phyloP scores from a whole-genome alignment of 1,140 invertebrate genomes.

The Drosophila pandora region DNA sequence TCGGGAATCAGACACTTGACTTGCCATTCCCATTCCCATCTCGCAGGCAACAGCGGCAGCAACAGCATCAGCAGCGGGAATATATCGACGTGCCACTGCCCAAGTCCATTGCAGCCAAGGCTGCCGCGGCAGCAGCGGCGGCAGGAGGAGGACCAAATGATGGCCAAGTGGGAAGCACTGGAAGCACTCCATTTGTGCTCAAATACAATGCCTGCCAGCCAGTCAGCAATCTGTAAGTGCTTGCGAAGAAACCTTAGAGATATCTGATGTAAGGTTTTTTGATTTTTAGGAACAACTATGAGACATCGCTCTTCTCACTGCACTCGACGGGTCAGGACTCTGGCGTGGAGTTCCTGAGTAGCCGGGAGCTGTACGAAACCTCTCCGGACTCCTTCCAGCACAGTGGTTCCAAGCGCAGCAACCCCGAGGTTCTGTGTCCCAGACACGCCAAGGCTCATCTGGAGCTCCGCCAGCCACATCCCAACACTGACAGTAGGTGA shows the following conservation, averaged over 20 bases:
- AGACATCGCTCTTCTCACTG: conserved; percentile 89
- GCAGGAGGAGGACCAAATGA: conserved; percentile 16
- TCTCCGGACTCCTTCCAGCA: conserved; percentile 87
- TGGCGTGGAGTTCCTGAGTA: conserved; percentile 86
- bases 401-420: conserved; percentile 54
- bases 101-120: conserved; percentile 78
- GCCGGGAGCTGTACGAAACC: conserved; percentile 86
- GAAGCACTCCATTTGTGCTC: conserved; percentile 68
- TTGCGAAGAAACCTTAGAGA: background rate
- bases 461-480: conserved; percentile 57
- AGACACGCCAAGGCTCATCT: conserved; percentile 73
- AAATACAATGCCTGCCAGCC: conserved; percentile 80
- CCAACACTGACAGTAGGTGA: conserved; percentile 70
- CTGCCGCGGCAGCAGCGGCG: conserved; percentile 50
- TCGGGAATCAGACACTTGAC: conserved; percentile 3
- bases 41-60: conserved; percentile 41
- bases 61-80: conserved; percentile 66
- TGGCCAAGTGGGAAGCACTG: conserved; percentile 15
- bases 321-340: conserved; percentile 92
- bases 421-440: conserved; percentile 66
- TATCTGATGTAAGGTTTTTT: background rate
- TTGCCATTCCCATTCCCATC: background rate
- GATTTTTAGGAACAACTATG: conserved; percentile 76
- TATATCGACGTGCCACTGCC: conserved; percentile 83
- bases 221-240: conserved; percentile 77